Evolutionary conservation across 2,113 vertebrate species (phyloP).

Genomic region (Propithecus coquereli): DNA sequence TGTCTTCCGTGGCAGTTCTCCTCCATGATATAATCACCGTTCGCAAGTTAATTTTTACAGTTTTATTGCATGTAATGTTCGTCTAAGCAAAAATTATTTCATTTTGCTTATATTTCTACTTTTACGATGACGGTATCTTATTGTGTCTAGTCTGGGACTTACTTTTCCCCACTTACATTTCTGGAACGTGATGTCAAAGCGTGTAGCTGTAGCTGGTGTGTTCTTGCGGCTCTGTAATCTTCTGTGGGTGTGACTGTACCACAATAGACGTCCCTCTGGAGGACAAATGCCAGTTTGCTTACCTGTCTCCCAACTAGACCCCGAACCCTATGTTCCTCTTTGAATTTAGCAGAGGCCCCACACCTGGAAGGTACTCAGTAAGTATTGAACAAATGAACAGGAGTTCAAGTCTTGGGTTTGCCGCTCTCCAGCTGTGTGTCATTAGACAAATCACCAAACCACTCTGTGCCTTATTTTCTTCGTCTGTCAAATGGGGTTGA

Average conservation of each 20-base stretch:
- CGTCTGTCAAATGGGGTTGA: background rate
- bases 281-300: too few species aligned
- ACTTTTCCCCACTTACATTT: background rate
- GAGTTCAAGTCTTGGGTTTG: background rate
- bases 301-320: background rate
- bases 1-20: background rate
- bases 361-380: background rate
- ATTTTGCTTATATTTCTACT: background rate
- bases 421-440: background rate
- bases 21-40: background rate
- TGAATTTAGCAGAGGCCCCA: background rate
- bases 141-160: background rate
- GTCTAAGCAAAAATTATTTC: background rate
- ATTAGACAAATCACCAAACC: background rate
- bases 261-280: rapidly evolving
- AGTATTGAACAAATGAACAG: background rate
- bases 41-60: background rate
- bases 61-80: background rate
- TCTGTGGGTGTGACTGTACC: rapidly evolving
- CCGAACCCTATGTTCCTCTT: background rate
- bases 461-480: background rate
- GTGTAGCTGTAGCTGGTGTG: rapidly evolving
- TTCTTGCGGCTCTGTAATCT: background rate
- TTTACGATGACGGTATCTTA: background rate
- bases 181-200: rapidly evolving